A percentile compares a stretch with the other conserved stretches of the same genome.
phyloP scores from a whole-genome alignment of 2,888 invertebrate genomes.

The Callyntrura sp. region DNA sequence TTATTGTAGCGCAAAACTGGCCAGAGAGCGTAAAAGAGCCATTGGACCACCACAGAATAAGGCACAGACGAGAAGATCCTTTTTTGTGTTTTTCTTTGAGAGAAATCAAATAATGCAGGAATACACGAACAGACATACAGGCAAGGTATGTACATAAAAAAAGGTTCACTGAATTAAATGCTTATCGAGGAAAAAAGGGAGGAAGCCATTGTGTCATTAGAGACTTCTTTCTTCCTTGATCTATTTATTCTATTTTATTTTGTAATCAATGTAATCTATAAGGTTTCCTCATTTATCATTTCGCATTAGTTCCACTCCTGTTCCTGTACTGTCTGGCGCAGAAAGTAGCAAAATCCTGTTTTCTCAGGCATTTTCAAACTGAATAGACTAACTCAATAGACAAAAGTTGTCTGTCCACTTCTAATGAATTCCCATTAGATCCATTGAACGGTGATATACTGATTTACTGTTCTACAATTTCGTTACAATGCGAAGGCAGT shows the following conservation, averaged over 20 bases:
- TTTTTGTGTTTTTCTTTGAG: too few species aligned
- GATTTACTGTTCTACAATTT: neutral
- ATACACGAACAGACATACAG: too few species aligned
- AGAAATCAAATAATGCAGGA: neutral
- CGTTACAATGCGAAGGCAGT: too few species aligned
- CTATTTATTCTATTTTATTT: neutral
- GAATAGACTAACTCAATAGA: neutral
- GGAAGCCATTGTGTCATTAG: too few species aligned
- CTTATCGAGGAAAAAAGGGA: too few species aligned
- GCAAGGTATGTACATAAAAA: neutral
- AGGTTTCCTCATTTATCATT: neutral
- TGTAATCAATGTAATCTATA: neutral
- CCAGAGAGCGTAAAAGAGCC: neutral
- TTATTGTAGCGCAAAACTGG: slow-evolving; percentile 46
- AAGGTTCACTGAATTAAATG: too few species aligned
- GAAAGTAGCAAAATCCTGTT: neutral
- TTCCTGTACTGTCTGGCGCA: neutral
- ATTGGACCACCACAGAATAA: slow-evolving; percentile 16
- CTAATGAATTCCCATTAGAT: neutral
- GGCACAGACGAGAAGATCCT: too few species aligned
- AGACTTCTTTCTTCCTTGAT: neutral
- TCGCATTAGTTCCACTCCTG: neutral
- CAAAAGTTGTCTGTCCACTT: neutral
- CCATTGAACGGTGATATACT: too few species aligned
- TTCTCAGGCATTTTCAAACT: neutral